These are phyloP conservation scores for Ahaetulla prasina DNA, from an alignment of 2,113 vertebrate genomes.

Conservation along the genomic window DNA sequence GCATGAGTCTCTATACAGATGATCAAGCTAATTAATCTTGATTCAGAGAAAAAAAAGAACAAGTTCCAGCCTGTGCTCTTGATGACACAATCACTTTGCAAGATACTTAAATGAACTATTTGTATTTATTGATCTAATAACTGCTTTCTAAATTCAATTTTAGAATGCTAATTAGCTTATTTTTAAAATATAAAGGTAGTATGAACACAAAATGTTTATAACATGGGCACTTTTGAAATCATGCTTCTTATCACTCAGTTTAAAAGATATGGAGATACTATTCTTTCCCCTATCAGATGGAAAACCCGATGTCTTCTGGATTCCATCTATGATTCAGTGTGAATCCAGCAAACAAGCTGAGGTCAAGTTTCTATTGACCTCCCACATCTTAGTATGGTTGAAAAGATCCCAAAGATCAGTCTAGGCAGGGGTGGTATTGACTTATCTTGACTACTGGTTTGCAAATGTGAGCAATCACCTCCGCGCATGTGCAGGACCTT, in stretches of 20 bases:
- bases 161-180: neutral
- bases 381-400: neutral
- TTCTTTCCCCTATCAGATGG: neutral
- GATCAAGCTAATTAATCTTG: neutral
- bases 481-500: too few relatives aligned
- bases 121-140: neutral
- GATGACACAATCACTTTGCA: neutral
- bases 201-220: neutral
- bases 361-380: neutral
- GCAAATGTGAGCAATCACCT: too few relatives aligned
- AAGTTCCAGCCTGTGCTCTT: neutral
- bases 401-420: neutral
- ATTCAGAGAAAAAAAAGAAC: neutral
- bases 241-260: neutral
- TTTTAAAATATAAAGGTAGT: neutral
- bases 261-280: neutral
- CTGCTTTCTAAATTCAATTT: neutral
- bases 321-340: neutral
- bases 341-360: neutral
- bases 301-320: neutral
- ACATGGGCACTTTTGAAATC: neutral
- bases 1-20: neutral
- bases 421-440: too few relatives aligned
- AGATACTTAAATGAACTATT: neutral
- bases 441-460: too few relatives aligned